Percentiles rank a stretch among this genome's conserved stretches.
phyloP scores from a whole-genome alignment of 1,140 invertebrate genomes.

The Lanistes nyassanus region DNA sequence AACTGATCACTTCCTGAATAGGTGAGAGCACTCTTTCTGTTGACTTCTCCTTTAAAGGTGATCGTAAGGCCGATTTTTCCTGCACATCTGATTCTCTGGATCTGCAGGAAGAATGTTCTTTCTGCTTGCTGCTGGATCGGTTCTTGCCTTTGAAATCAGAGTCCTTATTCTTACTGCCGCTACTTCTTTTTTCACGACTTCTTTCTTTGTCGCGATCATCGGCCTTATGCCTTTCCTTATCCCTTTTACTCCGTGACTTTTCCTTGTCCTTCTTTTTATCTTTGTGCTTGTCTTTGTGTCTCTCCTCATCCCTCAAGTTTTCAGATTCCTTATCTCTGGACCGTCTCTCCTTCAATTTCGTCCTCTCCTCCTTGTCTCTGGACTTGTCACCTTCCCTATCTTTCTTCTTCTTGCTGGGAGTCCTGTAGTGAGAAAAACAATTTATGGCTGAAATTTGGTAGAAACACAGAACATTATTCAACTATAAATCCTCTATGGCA shows the following conservation, averaged over 20 bases:
- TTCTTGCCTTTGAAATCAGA: background rate
- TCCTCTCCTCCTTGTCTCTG: slow-evolving; percentile 4
- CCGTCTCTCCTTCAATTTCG: slow-evolving; percentile 8
- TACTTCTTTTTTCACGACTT: background rate
- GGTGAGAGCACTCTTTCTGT: background rate
- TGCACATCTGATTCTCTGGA: background rate
- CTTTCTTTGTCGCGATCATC: slow-evolving; percentile 2
- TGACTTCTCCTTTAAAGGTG: background rate
- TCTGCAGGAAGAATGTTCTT: background rate
- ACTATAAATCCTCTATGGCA: too few relatives aligned
- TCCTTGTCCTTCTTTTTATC: slow-evolving; percentile 7
- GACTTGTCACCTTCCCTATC: slow-evolving; percentile 23
- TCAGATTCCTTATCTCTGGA: background rate
- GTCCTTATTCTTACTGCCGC: background rate
- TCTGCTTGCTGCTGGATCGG: background rate
- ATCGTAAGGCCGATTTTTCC: background rate
- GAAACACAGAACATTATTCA: too few relatives aligned
- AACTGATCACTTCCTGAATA: slow-evolving; percentile 3
- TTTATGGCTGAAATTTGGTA: too few relatives aligned
- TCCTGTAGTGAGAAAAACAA: slow-evolving; percentile 21
- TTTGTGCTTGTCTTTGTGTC: slow-evolving; percentile 3
- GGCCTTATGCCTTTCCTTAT: background rate
- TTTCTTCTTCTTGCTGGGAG: slow-evolving; percentile 33
- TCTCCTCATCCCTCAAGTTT: slow-evolving; percentile 10
- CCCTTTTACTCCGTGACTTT: background rate